phyloP scores from a whole-genome alignment of 2,797 vertebrate species.

The Megalops cyprinoides region DNA sequence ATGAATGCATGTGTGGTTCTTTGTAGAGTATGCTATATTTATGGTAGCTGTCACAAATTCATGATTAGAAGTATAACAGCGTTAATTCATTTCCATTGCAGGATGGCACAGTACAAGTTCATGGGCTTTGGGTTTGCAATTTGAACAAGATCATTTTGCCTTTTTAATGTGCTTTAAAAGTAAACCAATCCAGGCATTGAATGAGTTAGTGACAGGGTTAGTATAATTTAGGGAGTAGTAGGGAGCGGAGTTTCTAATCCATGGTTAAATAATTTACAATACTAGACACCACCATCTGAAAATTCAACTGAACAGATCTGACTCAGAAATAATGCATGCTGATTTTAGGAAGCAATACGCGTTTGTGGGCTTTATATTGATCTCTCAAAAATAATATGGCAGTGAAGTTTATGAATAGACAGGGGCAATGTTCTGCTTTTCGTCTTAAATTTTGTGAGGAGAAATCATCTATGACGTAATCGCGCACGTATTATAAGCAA shows the following conservation, averaged over 20 bases:
- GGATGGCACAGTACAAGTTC: no score
- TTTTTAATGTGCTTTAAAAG: no score
- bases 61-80: no score
- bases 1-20: not conserved
- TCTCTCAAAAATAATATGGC: not conserved
- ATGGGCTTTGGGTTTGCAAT: no score
- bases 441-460: not conserved
- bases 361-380: not conserved
- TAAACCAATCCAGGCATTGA: no score
- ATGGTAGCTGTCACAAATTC: no score
- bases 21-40: not conserved
- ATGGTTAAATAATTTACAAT: not conserved
- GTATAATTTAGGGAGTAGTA: no score
- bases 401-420: not conserved
- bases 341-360: no score
- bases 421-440: not conserved
- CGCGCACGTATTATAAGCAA: not conserved
- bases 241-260: not conserved
- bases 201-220: no score
- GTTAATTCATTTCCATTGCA: no score
- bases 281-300: not conserved
- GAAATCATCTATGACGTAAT: slow-evolving; percentile 14
- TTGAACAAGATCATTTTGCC: no score
- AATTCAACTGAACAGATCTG: not conserved
- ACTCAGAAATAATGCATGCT: no score